Evolutionary conservation across 2,113 vertebrate genomes (phyloP).

Genomic region (Verasper variegatus): DNA sequence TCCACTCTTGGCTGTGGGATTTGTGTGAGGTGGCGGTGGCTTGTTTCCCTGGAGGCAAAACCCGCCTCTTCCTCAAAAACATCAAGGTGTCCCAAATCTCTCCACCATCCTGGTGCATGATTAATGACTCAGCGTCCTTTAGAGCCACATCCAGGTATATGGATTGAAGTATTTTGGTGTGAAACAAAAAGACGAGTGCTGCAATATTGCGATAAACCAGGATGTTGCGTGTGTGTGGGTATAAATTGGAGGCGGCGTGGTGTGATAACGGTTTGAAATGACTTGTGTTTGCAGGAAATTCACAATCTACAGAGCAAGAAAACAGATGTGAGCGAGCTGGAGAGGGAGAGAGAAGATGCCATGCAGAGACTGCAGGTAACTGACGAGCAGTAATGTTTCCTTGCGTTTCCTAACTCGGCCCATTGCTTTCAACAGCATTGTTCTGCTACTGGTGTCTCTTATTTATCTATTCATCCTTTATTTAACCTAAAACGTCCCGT

Average conservation of each 20-base stretch:
- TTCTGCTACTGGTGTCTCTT: too few species aligned
- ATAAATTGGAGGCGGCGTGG: not conserved
- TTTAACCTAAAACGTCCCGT: too few species aligned
- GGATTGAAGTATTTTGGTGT: constrained; percentile 5
- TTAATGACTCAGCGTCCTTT: constrained; percentile 5
- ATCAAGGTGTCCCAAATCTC: constrained; percentile 26
- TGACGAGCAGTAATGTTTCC: not conserved
- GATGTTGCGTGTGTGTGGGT: not conserved
- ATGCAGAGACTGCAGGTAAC: constrained; percentile 90
- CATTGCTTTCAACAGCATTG: too few species aligned
- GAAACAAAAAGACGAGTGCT: not conserved
- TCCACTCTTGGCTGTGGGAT: constrained; percentile 1
- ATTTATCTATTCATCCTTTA: too few species aligned
- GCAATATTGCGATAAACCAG: not conserved
- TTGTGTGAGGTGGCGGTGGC: constrained; percentile 1
- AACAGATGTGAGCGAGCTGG: constrained; percentile 80
- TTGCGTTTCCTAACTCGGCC: too few species aligned
- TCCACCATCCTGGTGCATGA: not conserved
- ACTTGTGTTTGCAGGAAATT: constrained; percentile 86
- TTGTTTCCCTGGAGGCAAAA: constrained; percentile 7
- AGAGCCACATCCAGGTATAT: too few species aligned
- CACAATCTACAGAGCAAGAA: constrained; percentile 89
- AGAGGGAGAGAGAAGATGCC: constrained; percentile 86
- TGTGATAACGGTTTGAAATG: constrained; percentile 26
- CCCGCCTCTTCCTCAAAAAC: not conserved